A percentile compares a stretch with the other conserved stretches of the same genome.
Conservation (phyloP, 2,113 vertebrate species). For the Pterocles orientalis region DNA sequence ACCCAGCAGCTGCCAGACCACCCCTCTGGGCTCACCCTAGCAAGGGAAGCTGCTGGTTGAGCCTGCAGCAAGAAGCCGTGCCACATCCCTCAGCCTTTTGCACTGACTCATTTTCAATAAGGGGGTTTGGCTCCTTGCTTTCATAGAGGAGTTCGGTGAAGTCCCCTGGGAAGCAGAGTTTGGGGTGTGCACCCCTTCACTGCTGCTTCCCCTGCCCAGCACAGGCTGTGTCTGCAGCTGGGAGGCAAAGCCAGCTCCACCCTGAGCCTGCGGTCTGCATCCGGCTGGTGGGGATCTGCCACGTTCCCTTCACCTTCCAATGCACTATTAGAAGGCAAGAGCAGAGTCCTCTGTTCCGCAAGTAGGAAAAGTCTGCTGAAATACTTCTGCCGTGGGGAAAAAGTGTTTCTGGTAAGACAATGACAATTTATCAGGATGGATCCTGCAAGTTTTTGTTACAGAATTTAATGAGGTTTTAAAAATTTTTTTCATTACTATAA, state of each 20-base stretch:
- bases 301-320: background rate
- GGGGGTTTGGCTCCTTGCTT: background rate
- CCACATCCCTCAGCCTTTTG: background rate
- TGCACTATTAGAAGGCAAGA: accelerated
- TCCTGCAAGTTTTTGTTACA: background rate
- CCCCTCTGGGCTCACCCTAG: accelerated
- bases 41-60: background rate
- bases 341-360: background rate
- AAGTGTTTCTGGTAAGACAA: background rate
- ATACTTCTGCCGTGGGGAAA: background rate
- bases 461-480: background rate
- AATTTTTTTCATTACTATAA: background rate
- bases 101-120: accelerated
- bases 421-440: background rate
- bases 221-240: accelerated
- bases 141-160: background rate
- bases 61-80: background rate
- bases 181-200: too few species aligned
- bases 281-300: background rate
- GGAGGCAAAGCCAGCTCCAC: background rate
- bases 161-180: background rate
- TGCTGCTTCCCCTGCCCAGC: background rate
- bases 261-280: too few species aligned
- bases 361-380: background rate
- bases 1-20: too few species aligned